Conservation (phyloP, 1,140 invertebrate species). For the Lepidurus couesii region DNA sequence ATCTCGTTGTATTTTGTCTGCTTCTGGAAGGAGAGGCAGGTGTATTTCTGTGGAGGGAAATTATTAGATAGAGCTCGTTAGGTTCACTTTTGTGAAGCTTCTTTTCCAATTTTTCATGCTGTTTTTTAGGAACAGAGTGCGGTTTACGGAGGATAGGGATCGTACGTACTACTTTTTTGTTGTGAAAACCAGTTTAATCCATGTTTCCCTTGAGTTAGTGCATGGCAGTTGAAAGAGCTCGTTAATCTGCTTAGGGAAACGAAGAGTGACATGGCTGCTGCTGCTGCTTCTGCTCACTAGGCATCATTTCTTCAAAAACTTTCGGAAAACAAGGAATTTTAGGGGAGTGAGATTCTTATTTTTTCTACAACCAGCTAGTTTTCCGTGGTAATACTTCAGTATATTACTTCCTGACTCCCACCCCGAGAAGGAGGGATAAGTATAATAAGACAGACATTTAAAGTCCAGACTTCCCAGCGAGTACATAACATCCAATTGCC, state of each 20-base stretch:
- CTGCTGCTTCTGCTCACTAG: neutral
- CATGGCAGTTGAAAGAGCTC: constrained; percentile 12
- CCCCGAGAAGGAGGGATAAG: too few relatives aligned
- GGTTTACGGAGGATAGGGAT: too few relatives aligned
- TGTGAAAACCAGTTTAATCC: neutral
- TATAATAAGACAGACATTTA: too few relatives aligned
- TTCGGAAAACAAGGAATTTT: neutral
- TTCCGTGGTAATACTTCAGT: too few relatives aligned
- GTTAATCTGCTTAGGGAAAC: constrained; percentile 8
- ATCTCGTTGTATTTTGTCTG: neutral
- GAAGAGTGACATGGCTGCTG: neutral
- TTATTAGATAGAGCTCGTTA: too few relatives aligned
- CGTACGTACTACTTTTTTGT: neutral
- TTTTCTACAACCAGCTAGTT: too few relatives aligned
- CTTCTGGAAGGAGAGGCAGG: neutral
- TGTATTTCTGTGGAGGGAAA: neutral
- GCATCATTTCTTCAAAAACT: neutral
- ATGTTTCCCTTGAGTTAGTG: neutral
- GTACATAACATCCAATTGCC: too few relatives aligned
- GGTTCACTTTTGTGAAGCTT: too few relatives aligned
- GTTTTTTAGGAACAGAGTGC: too few relatives aligned
- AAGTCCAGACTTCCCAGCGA: too few relatives aligned
- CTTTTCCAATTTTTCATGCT: too few relatives aligned
- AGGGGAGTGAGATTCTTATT: neutral
- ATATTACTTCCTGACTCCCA: too few relatives aligned